These are phyloP conservation scores for Plebejus anna DNA, from an alignment of 2,888 invertebrate genomes.

Conservation along the genomic window DNA sequence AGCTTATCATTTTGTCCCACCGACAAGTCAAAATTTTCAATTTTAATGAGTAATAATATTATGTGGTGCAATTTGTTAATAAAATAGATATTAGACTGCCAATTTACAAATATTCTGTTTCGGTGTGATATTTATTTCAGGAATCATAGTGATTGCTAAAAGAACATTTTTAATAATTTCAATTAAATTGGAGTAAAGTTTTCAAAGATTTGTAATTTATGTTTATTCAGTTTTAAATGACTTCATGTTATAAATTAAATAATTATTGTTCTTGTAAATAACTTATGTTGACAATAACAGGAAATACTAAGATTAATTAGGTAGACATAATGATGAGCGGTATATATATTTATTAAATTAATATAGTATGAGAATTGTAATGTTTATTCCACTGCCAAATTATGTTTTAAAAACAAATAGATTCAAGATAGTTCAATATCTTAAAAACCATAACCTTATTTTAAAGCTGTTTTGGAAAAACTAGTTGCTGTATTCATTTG, in stretches of 20 bases:
- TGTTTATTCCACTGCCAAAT: slow-evolving; percentile 7
- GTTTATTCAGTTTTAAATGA: slow-evolving; percentile 35
- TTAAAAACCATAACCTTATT: background rate
- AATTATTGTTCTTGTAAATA: slow-evolving; percentile 48
- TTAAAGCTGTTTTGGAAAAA: background rate
- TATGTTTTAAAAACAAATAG: background rate
- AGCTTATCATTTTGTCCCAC: slow-evolving; percentile 69
- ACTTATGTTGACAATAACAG: slow-evolving; percentile 49
- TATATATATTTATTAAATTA: slow-evolving; percentile 32
- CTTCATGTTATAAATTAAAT: slow-evolving; percentile 34
- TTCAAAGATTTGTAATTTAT: slow-evolving; percentile 33
- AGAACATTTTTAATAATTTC: slow-evolving; percentile 26
- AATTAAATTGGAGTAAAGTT: slow-evolving; percentile 30
- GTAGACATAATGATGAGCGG: slow-evolving; percentile 49
- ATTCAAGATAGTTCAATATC: background rate
- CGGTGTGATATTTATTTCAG: slow-evolving; percentile 28
- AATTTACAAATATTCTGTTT: slow-evolving; percentile 21
- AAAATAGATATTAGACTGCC: slow-evolving; percentile 22
- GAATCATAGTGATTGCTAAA: slow-evolving; percentile 24
- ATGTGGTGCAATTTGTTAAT: slow-evolving; percentile 25
- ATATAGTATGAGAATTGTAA: slow-evolving; percentile 32
- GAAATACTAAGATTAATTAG: slow-evolving; percentile 41
- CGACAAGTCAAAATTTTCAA: slow-evolving; percentile 48
- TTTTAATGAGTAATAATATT: slow-evolving; percentile 40
- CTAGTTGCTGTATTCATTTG: slow-evolving; percentile 2